A percentile compares a stretch with the other conserved stretches of the same genome.
Conservation (phyloP, 2,797 vertebrate species). For the Micrastur ruficollis region DNA sequence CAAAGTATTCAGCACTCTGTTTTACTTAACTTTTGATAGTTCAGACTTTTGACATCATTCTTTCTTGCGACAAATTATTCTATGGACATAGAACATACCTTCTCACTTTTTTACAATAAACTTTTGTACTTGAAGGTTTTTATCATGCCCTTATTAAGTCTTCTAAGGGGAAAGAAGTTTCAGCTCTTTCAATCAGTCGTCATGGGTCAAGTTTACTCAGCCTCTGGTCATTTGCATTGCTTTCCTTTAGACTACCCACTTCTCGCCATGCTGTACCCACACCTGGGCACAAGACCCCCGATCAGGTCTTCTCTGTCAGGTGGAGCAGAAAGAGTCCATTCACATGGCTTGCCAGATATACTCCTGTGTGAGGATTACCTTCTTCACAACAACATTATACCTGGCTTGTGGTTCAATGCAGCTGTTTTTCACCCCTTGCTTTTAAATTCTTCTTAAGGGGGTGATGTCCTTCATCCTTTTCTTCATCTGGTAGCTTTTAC, state of each 20-base stretch:
- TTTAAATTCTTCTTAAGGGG: neutral
- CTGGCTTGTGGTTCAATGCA: neutral
- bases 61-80: neutral
- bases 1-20: neutral
- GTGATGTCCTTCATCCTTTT: neutral
- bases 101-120: neutral
- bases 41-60: neutral
- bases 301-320: neutral
- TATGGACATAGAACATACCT: neutral
- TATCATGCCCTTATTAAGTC: neutral
- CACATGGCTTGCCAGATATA: rapidly evolving
- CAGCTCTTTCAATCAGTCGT: neutral
- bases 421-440: neutral
- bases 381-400: neutral
- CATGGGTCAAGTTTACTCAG: neutral
- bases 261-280: neutral
- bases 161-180: neutral
- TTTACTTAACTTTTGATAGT: neutral
- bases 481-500: neutral
- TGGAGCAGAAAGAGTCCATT: neutral
- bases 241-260: neutral
- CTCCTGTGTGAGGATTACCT: neutral
- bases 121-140: neutral
- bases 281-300: neutral
- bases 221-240: neutral